These are phyloP conservation scores for Medauroidea extradentata DNA, from an alignment of 1,140 invertebrate genomes.

Conservation along the genomic window DNA sequence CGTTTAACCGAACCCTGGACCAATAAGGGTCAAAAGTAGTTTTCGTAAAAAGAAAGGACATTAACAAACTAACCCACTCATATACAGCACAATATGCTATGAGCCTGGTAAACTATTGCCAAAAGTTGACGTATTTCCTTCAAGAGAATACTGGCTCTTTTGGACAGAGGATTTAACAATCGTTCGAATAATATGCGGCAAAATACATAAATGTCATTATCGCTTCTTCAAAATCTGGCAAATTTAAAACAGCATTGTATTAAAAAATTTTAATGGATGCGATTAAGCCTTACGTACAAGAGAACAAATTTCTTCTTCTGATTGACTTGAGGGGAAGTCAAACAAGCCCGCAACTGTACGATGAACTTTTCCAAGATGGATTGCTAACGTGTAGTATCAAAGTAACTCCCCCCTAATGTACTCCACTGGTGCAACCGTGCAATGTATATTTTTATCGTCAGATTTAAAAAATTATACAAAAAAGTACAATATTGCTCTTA, in stretches of 20 bases:
- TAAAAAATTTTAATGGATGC: too few species aligned
- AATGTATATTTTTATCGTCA: slow-evolving; percentile 12
- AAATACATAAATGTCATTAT: slow-evolving; percentile 14
- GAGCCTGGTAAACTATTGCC: slow-evolving; percentile 14
- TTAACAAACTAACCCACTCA: background rate
- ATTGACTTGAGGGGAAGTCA: slow-evolving; percentile 5
- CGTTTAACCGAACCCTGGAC: background rate
- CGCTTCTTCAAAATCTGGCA: slow-evolving; percentile 11
- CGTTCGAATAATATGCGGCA: slow-evolving; percentile 2
- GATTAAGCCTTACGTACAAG: background rate
- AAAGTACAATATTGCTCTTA: slow-evolving; percentile 2
- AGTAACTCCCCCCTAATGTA: background rate
- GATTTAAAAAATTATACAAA: slow-evolving; percentile 11
- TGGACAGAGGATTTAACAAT: slow-evolving; percentile 17
- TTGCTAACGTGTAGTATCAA: too few species aligned
- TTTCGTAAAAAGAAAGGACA: background rate
- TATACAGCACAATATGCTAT: too few species aligned
- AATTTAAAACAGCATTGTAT: background rate
- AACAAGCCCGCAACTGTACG: background rate
- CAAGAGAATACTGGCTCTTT: slow-evolving; percentile 14
- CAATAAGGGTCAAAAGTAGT: background rate
- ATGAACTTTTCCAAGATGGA: slow-evolving; percentile 7
- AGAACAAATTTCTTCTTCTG: slow-evolving; percentile 1
- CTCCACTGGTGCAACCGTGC: slow-evolving; percentile 5
- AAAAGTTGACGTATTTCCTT: slow-evolving; percentile 13